These are phyloP conservation scores for Caloenas nicobarica DNA, from an alignment of 2,113 vertebrate species.

Conservation along the genomic window DNA sequence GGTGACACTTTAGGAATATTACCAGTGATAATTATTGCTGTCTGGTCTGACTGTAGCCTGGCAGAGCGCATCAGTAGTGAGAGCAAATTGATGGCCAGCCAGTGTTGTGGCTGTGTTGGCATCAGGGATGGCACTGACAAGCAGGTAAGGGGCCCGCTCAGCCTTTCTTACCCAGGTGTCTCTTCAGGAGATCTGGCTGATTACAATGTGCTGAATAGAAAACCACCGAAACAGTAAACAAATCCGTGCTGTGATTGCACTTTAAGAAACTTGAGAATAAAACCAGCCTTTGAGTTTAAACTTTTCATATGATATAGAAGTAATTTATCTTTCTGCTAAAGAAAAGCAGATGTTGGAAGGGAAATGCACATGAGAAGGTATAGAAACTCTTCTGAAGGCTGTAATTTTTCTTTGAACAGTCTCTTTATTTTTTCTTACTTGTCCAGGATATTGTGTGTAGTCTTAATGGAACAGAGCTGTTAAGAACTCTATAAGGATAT, in stretches of 20 bases:
- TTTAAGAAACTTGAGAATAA: not conserved
- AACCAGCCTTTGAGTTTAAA: not conserved
- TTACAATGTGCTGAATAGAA: not conserved
- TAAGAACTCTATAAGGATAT: not conserved
- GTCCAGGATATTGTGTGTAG: not conserved
- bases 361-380: not conserved
- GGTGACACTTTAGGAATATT: not conserved
- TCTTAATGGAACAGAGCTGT: not conserved
- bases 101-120: not conserved
- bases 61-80: not conserved
- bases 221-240: not conserved
- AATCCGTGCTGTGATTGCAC: not conserved
- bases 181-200: not conserved
- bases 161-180: not conserved
- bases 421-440: not conserved
- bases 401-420: not conserved
- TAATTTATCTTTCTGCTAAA: slow-evolving; percentile 17
- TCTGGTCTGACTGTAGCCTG: not conserved
- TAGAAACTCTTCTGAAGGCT: not conserved
- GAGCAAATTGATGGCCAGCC: not conserved
- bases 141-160: not conserved
- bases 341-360: slow-evolving; percentile 17
- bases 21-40: not conserved
- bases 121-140: not conserved
- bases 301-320: not conserved